Evolutionary conservation across 2,888 invertebrate genomes (phyloP).

Genomic region (Cryptocheilus praepositus): DNA sequence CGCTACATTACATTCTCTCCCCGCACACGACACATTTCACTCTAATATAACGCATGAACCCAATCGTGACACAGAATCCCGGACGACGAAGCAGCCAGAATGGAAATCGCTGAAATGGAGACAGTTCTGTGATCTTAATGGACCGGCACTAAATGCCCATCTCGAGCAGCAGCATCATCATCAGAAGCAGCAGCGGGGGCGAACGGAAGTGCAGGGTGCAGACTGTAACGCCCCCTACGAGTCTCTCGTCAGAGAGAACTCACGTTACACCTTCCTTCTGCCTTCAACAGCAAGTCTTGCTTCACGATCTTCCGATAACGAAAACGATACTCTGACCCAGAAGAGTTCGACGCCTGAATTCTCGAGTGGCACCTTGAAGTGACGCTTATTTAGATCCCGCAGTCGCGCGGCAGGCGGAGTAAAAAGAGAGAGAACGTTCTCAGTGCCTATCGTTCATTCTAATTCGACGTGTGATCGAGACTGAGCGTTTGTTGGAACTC

Average conservation of each 20-base stretch:
- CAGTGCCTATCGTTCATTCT: conserved; percentile 23
- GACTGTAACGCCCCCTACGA: conserved; percentile 24
- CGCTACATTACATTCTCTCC: no score
- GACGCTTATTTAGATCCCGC: conserved; percentile 9
- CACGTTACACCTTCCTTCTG: conserved; percentile 8
- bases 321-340: conserved; percentile 11
- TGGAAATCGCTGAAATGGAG: conserved; percentile 92
- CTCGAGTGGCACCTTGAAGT: conserved; percentile 5
- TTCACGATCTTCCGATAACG: conserved; percentile 38
- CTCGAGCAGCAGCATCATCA: conserved; percentile 23
- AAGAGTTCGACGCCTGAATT: neutral
- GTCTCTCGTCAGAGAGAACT: conserved; percentile 19
- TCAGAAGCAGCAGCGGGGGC: conserved; percentile 13
- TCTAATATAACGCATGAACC: neutral
- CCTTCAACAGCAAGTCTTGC: no score
- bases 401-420: neutral
- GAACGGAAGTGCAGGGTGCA: conserved; percentile 27
- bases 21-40: neutral
- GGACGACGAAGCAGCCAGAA: conserved; percentile 78
- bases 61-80: conserved; percentile 57
- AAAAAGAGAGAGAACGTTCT: conserved; percentile 12
- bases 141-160: conserved; percentile 48
- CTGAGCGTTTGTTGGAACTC: conserved; percentile 12
- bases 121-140: conserved; percentile 87
- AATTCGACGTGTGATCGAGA: conserved; percentile 24